Conservation (phyloP, 2,113 vertebrate genomes). For the Tachysurus vachellii region DNA sequence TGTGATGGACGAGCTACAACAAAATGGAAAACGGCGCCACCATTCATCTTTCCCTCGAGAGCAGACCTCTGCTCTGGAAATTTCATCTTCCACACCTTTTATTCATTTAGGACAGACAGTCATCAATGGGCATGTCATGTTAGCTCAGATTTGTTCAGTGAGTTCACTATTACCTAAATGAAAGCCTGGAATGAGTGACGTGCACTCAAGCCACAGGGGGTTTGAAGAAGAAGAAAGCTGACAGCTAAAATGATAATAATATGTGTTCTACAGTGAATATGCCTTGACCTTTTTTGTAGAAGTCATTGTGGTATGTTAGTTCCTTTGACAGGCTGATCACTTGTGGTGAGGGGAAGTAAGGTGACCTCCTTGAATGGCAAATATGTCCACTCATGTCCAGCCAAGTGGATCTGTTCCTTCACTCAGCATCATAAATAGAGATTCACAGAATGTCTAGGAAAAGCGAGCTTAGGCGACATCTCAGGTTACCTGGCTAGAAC, state of each 20-base stretch:
- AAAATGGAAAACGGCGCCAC: constrained; percentile 52
- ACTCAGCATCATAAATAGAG: constrained; percentile 51
- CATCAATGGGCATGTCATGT: constrained; percentile 33
- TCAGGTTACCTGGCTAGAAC: constrained; percentile 58
- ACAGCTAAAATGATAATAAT: neutral
- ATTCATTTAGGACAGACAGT: constrained; percentile 37
- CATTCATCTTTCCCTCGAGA: constrained; percentile 52
- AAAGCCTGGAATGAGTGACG: constrained; percentile 46
- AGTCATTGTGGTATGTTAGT: constrained; percentile 25
- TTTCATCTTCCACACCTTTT: constrained; percentile 43
- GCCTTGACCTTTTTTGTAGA: constrained; percentile 21
- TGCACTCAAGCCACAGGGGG: constrained; percentile 12
- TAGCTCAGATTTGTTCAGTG: constrained; percentile 28
- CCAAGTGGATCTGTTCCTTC: constrained; percentile 35
- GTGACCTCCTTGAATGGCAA: constrained; percentile 38
- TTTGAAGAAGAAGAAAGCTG: neutral
- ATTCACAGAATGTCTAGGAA: constrained; percentile 34
- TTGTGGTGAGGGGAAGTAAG: constrained; percentile 10
- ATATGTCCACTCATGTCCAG: constrained; percentile 45
- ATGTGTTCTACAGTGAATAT: neutral
- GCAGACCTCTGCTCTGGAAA: constrained; percentile 43
- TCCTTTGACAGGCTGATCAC: constrained; percentile 36
- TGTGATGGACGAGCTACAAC: constrained; percentile 53
- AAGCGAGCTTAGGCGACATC: constrained; percentile 57
- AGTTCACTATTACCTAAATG: constrained; percentile 27